Base-by-base conservation (phyloP, 2,113 vertebrate species). In the Otis tarda region DNA sequence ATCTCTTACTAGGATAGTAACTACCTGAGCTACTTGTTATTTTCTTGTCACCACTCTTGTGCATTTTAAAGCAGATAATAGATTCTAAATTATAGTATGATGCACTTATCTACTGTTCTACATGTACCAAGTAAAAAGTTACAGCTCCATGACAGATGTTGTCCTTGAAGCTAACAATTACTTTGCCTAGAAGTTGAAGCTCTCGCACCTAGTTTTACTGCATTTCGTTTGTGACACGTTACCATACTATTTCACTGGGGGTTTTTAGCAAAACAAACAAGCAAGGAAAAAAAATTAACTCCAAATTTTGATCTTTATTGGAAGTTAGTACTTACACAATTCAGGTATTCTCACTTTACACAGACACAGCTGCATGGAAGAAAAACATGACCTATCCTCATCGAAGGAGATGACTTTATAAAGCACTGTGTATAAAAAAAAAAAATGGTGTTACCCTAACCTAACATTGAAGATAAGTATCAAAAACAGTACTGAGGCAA, bases 351-450 rank as follows among this genome's bases (percentile, higher is more conserved):
- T 89, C 31, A 67, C 31, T 79, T 79, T 71, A 61, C 2, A 63
- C 0, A 59, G 74, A 75, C 19, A 57, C 6, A 74, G n/a, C 6
- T 83, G 31, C 22, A 86, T 16, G 4, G n/a, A 77, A 71, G 21
- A 56, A 80, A 79, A 68, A 31, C 15, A 39, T 14, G 14, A 53
- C 11, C 41, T 31, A 43, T 14, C 25, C 30, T 88, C 37, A 67
- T 10, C 0, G 0, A 87, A 63, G 49, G 12, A 60, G 52, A 31
- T 4, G 8, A 37, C 10, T 49, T 89, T 52, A 63, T 45, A 68
- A 53, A 85, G 45, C 37, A 49, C 19, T 4, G 1, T 2, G 8
- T 21, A 60, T 47, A 9, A 41, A 80, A 71, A 9, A 41, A 80
- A 71, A 79, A 53, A 10, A 1, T 4, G 53, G 9, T 13, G 14